These are phyloP conservation scores for Cavia aperea DNA, from an alignment of 2,113 vertebrate genomes.

Conservation along the genomic window DNA sequence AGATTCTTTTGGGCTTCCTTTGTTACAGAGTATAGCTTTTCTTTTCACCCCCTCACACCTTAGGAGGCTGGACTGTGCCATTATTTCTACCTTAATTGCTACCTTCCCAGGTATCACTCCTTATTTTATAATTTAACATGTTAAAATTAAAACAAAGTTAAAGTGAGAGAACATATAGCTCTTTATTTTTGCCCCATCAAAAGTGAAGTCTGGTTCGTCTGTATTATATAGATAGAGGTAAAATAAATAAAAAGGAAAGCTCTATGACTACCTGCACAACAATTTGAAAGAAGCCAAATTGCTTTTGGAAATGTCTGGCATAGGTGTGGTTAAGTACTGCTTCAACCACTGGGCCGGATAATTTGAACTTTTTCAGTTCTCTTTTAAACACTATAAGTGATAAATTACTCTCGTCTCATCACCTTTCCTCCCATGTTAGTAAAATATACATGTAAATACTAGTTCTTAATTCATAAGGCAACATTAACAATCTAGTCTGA, in stretches of 20 bases:
- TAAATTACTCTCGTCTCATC: background rate
- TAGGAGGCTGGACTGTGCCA: background rate
- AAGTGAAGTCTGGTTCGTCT: background rate
- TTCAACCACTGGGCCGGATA: background rate
- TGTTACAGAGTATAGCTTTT: background rate
- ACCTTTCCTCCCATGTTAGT: background rate
- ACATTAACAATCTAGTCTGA: background rate
- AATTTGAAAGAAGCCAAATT: constrained; percentile 39
- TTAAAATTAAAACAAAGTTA: background rate
- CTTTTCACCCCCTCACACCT: background rate
- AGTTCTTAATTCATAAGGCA: background rate
- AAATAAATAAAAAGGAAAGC: background rate
- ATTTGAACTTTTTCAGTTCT: constrained; percentile 29
- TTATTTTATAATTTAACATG: background rate
- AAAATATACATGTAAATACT: background rate
- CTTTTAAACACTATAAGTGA: constrained; percentile 14
- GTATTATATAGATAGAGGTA: background rate
- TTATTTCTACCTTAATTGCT: background rate
- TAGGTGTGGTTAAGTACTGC: background rate
- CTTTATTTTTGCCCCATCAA: background rate
- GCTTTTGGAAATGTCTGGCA: constrained; percentile 39
- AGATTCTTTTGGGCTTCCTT: background rate
- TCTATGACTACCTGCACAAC: background rate
- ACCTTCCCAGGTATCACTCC: background rate
- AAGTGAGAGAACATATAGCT: background rate